These are phyloP conservation scores for Hyla sarda DNA, from an alignment of 2,113 vertebrate species.

Conservation along the genomic window DNA sequence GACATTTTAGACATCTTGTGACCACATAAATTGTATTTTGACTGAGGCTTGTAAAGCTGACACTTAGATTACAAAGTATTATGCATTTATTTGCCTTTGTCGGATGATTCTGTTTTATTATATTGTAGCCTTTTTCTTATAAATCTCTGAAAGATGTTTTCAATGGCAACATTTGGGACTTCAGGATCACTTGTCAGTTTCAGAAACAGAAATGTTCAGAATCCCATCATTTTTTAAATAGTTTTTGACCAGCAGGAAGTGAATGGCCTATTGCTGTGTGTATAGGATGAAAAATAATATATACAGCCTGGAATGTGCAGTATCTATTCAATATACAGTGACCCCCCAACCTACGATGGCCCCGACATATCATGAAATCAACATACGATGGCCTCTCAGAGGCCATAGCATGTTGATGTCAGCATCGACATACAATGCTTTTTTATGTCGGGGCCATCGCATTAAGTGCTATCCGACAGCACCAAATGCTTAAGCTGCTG, in stretches of 20 bases:
- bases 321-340: neutral
- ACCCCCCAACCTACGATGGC: too few species aligned
- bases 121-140: neutral
- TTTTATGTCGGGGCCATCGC: too few species aligned
- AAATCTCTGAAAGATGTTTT: neutral
- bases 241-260: neutral
- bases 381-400: too few species aligned
- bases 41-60: neutral
- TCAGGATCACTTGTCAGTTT: conserved; percentile 19
- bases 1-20: neutral
- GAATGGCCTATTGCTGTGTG: neutral
- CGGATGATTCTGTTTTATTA: neutral
- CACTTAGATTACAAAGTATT: neutral
- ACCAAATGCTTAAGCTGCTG: too few species aligned
- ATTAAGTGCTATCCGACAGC: too few species aligned
- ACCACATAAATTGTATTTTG: neutral
- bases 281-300: neutral
- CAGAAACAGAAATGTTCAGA: neutral
- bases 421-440: too few species aligned
- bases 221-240: neutral
- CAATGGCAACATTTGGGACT: neutral
- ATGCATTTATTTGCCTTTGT: conserved; percentile 6
- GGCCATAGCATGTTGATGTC: too few species aligned
- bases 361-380: too few species aligned
- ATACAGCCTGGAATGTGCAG: neutral